phyloP scores from a whole-genome alignment of 2,888 invertebrate species.

The Nasonovia ribisnigri region DNA sequence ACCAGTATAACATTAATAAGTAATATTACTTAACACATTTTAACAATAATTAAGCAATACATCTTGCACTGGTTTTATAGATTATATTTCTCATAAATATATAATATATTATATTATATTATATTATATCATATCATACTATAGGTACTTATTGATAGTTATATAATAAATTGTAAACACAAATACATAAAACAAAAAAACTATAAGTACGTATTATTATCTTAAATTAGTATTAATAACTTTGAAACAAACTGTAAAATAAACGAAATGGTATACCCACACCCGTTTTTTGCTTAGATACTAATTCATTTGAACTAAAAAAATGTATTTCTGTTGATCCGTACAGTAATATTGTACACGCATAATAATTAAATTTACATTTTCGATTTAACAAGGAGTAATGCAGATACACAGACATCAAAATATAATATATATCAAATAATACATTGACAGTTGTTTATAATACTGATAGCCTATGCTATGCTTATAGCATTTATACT shows the following conservation, averaged over 20 bases:
- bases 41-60: background rate
- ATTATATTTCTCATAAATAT: slow-evolving; percentile 36
- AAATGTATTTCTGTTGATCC: slow-evolving; percentile 14
- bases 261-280: slow-evolving; percentile 32
- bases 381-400: background rate
- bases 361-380: slow-evolving; percentile 20
- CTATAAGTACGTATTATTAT: slow-evolving; percentile 50
- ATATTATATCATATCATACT: slow-evolving; percentile 24
- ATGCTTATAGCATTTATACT: slow-evolving; percentile 54
- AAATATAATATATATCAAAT: slow-evolving; percentile 29
- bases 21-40: background rate
- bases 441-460: slow-evolving; percentile 32
- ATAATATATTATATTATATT: background rate
- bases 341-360: background rate
- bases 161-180: slow-evolving; percentile 37
- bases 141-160: background rate
- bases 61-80: background rate
- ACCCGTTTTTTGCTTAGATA: slow-evolving; percentile 27
- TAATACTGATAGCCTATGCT: slow-evolving; percentile 60
- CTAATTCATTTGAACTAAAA: slow-evolving; percentile 4
- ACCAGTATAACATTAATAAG: background rate
- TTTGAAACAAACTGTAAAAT: slow-evolving; percentile 33
- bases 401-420: background rate
- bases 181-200: slow-evolving; percentile 50
- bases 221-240: slow-evolving; percentile 24